A percentile compares a stretch with the other conserved stretches of the same genome.
Conservation (phyloP, 2,113 vertebrate genomes). For the Rhombomys opimus region DNA sequence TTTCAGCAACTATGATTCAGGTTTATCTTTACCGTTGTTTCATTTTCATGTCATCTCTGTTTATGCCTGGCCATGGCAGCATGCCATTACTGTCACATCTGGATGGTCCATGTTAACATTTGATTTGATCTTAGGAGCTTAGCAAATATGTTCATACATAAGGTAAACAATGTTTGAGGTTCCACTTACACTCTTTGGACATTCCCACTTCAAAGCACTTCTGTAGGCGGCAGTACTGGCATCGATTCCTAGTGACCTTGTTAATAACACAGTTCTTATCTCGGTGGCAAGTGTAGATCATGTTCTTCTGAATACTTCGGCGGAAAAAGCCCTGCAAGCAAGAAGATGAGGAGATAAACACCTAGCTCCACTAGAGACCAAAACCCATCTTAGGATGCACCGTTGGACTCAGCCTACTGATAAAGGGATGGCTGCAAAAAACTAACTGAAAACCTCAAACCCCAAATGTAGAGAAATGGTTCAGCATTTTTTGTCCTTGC, state of each 20-base stretch:
- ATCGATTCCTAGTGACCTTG: constrained; percentile 98
- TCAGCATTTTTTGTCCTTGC: background rate
- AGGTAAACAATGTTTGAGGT: constrained; percentile 72
- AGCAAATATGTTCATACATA: constrained; percentile 50
- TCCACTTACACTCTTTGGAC: constrained; percentile 97
- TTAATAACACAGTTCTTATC: constrained; percentile 99
- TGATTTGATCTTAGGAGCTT: constrained; percentile 18
- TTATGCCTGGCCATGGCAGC: constrained; percentile 13
- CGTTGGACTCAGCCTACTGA: constrained; percentile 60
- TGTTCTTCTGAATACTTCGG: constrained; percentile 98
- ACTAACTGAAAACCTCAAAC: constrained; percentile 72
- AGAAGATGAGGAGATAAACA: constrained; percentile 77
- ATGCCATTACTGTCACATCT: background rate
- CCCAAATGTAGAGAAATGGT: too few relatives aligned
- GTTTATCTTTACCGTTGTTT: background rate
- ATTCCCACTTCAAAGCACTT: constrained; percentile 97
- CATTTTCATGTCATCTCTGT: background rate
- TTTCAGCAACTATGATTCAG: constrained; percentile 68
- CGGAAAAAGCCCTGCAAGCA: constrained; percentile 96
- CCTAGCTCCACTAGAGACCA: constrained; percentile 58
- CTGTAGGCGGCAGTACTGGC: constrained; percentile 97
- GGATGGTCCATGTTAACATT: background rate
- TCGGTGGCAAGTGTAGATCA: constrained; percentile 97
- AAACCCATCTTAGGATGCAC: constrained; percentile 51
- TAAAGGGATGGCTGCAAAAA: constrained; percentile 68